phyloP scores from a whole-genome alignment of 1,140 invertebrate genomes.

The Popillia japonica region DNA sequence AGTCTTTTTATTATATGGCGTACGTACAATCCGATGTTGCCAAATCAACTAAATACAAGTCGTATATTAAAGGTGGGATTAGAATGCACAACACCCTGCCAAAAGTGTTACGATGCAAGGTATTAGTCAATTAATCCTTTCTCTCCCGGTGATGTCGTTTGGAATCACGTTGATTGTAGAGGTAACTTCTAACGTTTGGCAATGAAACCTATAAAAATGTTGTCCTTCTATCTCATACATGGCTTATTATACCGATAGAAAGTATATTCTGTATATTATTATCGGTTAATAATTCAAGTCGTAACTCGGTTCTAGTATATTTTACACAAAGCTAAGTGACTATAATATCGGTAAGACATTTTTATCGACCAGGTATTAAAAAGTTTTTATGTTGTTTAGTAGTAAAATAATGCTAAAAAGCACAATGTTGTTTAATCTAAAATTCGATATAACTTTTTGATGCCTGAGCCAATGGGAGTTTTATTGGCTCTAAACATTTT shows the following conservation, averaged over 20 bases:
- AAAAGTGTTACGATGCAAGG: no score
- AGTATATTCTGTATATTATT: background rate
- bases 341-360: background rate
- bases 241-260: background rate
- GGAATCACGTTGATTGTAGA: no score
- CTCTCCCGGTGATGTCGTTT: no score
- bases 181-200: background rate
- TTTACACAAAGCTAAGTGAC: background rate
- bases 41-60: no score
- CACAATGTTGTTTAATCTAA: background rate
- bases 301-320: background rate
- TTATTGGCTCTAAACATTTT: background rate
- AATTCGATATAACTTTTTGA: background rate
- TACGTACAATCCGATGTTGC: no score
- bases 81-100: no score
- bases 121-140: no score
- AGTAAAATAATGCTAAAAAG: background rate
- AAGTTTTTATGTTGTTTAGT: background rate
- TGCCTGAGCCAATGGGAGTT: background rate
- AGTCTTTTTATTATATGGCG: no score
- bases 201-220: background rate
- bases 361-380: background rate
- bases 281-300: background rate
- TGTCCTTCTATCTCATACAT: background rate
- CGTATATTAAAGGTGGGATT: no score